These are phyloP conservation scores for Dendronephthya gigantea DNA, from an alignment of 64 coral and sea anemone species.

Conservation along the genomic window DNA sequence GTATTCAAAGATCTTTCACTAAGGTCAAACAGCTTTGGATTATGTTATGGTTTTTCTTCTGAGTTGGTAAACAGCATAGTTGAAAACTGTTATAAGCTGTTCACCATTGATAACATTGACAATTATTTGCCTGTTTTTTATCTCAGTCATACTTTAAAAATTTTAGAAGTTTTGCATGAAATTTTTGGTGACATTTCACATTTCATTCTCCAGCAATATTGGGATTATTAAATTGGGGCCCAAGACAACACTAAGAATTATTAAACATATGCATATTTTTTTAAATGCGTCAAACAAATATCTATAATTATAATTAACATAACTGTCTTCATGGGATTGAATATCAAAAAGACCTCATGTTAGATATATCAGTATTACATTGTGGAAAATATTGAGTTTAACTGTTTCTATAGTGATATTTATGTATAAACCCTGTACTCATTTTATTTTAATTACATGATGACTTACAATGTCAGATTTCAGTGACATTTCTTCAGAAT, in stretches of 20 bases:
- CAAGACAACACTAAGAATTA: constrained; percentile 13
- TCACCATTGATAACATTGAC: background rate
- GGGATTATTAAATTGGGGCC: background rate
- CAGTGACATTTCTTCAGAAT: background rate
- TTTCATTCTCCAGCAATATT: background rate
- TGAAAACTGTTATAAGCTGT: constrained; percentile 15
- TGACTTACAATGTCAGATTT: constrained; percentile 16
- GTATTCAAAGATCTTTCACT: background rate
- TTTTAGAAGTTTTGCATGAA: constrained; percentile 14
- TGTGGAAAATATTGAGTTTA: background rate
- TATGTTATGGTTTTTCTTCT: constrained; percentile 14
- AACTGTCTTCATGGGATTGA: background rate
- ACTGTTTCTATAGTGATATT: background rate
- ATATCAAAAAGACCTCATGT: background rate
- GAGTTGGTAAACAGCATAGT: constrained; percentile 8
- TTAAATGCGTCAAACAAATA: background rate
- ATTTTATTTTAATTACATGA: background rate
- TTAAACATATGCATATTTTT: background rate
- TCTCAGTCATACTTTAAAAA: background rate
- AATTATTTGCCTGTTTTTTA: background rate
- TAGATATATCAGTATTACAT: background rate
- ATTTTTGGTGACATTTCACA: constrained; percentile 28
- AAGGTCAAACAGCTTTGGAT: background rate
- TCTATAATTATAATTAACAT: background rate
- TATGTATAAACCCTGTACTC: background rate